Percentiles rank a stretch among this genome's conserved stretches.
Conservation (phyloP, 2,888 invertebrate genomes). For the Philereme transversata region DNA sequence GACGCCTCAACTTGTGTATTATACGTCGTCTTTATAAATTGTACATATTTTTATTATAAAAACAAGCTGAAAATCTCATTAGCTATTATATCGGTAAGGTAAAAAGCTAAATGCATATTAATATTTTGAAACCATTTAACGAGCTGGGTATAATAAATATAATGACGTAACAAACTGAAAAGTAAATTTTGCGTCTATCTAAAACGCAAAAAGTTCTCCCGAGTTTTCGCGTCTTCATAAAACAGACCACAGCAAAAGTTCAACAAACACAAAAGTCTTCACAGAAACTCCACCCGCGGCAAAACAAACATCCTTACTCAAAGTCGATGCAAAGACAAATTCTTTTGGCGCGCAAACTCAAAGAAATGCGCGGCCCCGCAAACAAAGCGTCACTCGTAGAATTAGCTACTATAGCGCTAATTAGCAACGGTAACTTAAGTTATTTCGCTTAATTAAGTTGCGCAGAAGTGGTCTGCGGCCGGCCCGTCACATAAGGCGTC, state of each 20-base stretch:
- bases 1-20: conserved; percentile 42
- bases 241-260: conserved; percentile 53
- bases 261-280: conserved; percentile 60
- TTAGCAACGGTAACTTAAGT: conserved; percentile 82
- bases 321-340: conserved; percentile 81
- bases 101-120: no score
- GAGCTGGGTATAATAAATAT: conserved; percentile 10
- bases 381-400: conserved; percentile 80
- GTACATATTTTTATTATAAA: conserved; percentile 4
- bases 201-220: conserved; percentile 24
- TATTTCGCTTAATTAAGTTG: conserved; percentile 84
- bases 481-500: conserved; percentile 74
- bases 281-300: conserved; percentile 58
- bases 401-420: conserved; percentile 82
- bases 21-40: conserved; percentile 5
- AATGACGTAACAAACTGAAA: conserved; percentile 10
- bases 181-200: conserved; percentile 10
- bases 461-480: conserved; percentile 81
- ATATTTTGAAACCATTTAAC: neutral
- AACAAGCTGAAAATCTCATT: neutral
- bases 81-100: no score
- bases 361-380: conserved; percentile 70
- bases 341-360: conserved; percentile 79
- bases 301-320: conserved; percentile 76
- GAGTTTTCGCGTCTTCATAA: conserved; percentile 41